Evolutionary conservation across 2,888 invertebrate species (phyloP).

Genomic region (Pristionchus fissidentatus): DNA sequence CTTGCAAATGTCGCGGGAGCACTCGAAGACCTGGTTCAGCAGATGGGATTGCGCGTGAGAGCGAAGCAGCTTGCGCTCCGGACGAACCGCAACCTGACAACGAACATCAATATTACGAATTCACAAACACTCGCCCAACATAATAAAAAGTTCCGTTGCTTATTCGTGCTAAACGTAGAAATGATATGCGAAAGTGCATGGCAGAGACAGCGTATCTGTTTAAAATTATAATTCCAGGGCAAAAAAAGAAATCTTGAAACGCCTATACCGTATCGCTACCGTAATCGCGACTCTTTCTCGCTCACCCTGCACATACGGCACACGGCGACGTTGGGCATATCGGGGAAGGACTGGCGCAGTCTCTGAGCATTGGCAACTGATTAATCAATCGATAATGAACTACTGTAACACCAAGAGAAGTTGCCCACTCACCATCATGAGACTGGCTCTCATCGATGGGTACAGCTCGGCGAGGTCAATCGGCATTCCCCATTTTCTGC

Average conservation of each 20-base stretch:
- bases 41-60: constrained; percentile 13
- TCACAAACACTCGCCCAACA: no score
- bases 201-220: background rate
- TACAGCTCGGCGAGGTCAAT: constrained; percentile 20
- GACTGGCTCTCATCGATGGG: background rate
- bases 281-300: no score
- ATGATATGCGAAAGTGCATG: background rate
- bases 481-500: constrained; percentile 41
- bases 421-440: background rate
- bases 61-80: background rate
- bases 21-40: background rate
- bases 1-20: constrained; percentile 9
- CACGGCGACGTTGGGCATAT: background rate
- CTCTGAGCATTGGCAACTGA: constrained; percentile 19
- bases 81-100: constrained; percentile 6
- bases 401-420: background rate
- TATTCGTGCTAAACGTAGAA: background rate
- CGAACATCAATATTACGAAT: no score
- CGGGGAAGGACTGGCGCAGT: constrained; percentile 23
- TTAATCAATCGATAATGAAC: background rate
- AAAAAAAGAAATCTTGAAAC: no score
- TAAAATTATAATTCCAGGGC: no score
- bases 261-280: background rate
- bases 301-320: constrained; percentile 8
- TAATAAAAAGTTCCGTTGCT: no score